A percentile compares a stretch with the other conserved stretches of the same genome.
phyloP scores from a whole-genome alignment of 2,888 invertebrate genomes.

The Ophioninae sp. region DNA sequence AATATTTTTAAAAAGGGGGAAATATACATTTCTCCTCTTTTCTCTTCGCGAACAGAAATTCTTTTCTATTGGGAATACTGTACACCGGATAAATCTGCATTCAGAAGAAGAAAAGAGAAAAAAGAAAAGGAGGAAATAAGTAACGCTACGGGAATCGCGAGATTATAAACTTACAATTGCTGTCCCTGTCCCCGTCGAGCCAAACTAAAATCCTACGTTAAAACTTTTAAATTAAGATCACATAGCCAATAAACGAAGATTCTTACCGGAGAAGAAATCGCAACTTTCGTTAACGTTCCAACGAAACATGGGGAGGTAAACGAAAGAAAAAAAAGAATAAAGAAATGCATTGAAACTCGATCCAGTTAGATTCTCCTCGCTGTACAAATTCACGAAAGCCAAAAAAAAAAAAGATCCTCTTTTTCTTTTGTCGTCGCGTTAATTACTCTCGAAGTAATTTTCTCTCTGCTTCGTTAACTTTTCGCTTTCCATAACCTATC shows the following conservation, averaged over 20 bases:
- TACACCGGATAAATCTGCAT: slow-evolving; percentile 43
- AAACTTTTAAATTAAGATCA: slow-evolving; percentile 58
- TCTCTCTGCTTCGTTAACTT: slow-evolving; percentile 33
- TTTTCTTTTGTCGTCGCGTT: background rate
- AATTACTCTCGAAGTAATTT: slow-evolving; percentile 34
- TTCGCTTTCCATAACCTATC: slow-evolving; percentile 65
- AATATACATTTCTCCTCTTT: background rate
- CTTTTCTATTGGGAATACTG: slow-evolving; percentile 37
- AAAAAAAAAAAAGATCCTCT: slow-evolving; percentile 41
- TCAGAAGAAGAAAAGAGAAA: slow-evolving; percentile 12
- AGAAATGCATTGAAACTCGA: slow-evolving; percentile 45
- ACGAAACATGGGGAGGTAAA: slow-evolving; percentile 15
- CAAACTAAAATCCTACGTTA: slow-evolving; percentile 43
- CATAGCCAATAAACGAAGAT: slow-evolving; percentile 58
- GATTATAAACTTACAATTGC: slow-evolving; percentile 55
- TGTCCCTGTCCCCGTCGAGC: slow-evolving; percentile 45
- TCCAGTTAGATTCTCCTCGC: slow-evolving; percentile 49
- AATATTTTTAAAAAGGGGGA: background rate
- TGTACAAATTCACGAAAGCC: slow-evolving; percentile 25
- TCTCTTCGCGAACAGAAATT: slow-evolving; percentile 18
- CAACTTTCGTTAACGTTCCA: slow-evolving; percentile 19
- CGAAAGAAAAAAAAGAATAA: background rate
- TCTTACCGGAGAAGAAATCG: slow-evolving; percentile 27
- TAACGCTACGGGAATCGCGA: slow-evolving; percentile 44
- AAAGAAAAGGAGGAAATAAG: slow-evolving; percentile 9